Base-by-base conservation (phyloP, 92 coral and sea anemone genomes). In the Galaxea fascicularis region DNA sequence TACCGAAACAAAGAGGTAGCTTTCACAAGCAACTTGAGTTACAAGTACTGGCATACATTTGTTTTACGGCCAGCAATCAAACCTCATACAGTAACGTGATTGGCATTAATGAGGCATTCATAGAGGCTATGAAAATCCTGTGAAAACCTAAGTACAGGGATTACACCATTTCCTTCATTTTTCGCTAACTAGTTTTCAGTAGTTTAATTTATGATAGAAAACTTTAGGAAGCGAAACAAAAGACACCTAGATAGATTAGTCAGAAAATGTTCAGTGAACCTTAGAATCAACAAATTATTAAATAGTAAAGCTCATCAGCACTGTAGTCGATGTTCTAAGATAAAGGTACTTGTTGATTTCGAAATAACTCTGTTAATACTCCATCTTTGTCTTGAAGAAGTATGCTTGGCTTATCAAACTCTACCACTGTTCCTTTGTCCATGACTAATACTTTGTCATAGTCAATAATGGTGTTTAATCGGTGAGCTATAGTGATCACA, bases 401-500 rank as follows among this genome's bases (percentile, higher is more conserved):
- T 11, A 85, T 90, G 35, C 88, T 89, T 5, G 98, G 98, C 22
- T 86, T 89, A 71, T 90, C 98, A 54, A 78, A 94, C 76, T 94
- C 98, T 51, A 91, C 82, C 15, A 88, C 95, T 44, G 86, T 71
- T 11, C 98, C 95, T 65, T 93, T 88, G 65, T 94, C 98, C 98
- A 94, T 94, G 8, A 94, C 98, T 66, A 94, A 62, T 27, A 94
- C 98, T 64, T 89, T 89, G 51, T 94, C 98, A 54, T 94, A 94
- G 30, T 94, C 98, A 28, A 92, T 66, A 58, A 94, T 94, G 28
- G 98, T 94, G 76, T 94, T 94, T 83, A 94, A 60, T 26, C 95
- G 95, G 87, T 94, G 98, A 13, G 98, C 98, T 29, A 94, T 94
- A 14, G 98, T 94, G n/a, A 94, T 92, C 56, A 94, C 95, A 12